Conservation (phyloP, 2,113 vertebrate genomes). For the Gavia stellata region DNA sequence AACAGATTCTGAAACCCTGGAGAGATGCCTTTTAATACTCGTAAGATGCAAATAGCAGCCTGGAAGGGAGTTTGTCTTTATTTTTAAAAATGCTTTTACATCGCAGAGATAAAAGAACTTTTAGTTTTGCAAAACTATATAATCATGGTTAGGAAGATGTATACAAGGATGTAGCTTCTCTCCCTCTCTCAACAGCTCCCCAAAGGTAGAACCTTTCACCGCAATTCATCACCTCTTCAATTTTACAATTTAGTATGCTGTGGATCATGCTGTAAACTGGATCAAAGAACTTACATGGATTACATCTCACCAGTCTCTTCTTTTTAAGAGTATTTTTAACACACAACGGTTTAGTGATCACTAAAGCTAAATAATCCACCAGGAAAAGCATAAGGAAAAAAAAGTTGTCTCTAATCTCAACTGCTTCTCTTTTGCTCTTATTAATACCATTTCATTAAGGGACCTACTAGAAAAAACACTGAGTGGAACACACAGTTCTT, state of each 20-base stretch:
- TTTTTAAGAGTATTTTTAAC: background rate
- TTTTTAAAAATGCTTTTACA: background rate
- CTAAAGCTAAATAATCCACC: background rate
- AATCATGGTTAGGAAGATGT: background rate
- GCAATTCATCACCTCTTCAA: background rate
- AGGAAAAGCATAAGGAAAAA: background rate
- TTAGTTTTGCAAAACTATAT: background rate
- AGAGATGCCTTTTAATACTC: background rate
- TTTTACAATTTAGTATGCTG: background rate
- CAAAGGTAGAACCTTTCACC: background rate
- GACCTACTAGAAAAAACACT: background rate
- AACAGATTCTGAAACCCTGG: background rate
- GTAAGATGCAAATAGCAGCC: background rate
- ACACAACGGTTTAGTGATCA: background rate
- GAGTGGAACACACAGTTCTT: background rate
- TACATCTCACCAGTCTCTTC: background rate
- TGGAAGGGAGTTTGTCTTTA: background rate
- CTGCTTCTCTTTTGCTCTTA: background rate
- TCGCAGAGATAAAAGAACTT: background rate
- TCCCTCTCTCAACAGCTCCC: background rate
- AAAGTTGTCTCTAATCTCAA: background rate
- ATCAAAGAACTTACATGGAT: background rate
- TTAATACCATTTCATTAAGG: background rate
- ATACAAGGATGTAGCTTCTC: background rate
- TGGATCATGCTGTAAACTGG: background rate